Percentiles rank a stretch among this genome's conserved stretches.
Conservation (phyloP, 23 tunicate genomes). For the Ciona savignyi region DNA sequence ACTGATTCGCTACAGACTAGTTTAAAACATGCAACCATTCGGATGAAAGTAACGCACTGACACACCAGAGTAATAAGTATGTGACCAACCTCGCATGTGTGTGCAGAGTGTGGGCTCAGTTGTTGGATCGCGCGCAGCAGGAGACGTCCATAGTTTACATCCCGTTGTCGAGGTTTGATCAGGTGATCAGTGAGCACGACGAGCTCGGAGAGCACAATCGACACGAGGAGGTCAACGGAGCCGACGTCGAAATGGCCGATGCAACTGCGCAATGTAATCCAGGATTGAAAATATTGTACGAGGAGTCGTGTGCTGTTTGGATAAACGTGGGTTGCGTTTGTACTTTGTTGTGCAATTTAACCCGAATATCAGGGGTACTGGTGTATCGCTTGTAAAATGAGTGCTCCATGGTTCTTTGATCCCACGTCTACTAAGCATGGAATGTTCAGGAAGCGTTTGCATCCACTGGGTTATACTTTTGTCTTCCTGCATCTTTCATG, state of each 20-base stretch:
- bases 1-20: too few relatives aligned
- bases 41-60: too few relatives aligned
- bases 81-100: not conserved
- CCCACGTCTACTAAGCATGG: too few relatives aligned
- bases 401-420: too few relatives aligned
- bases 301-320: conserved; percentile 53
- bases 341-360: too few relatives aligned
- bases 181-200: not conserved
- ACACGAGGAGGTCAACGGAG: conserved; percentile 2
- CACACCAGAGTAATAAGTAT: not conserved
- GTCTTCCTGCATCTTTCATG: too few relatives aligned
- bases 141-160: conserved; percentile 44
- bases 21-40: too few relatives aligned
- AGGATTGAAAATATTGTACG: conserved; percentile 34
- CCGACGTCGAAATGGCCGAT: conserved; percentile 35
- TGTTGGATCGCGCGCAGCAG: conserved; percentile 70
- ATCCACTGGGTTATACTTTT: too few relatives aligned
- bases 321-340: conserved; percentile 57
- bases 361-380: too few relatives aligned
- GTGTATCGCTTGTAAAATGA: too few relatives aligned
- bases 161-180: conserved; percentile 40
- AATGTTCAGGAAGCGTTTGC: too few relatives aligned
- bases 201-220: not conserved
- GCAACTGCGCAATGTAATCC: conserved; percentile 3
- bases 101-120: conserved; percentile 79